Evolutionary conservation across 1,140 invertebrate species (phyloP).

Genomic region (Cepaea nemoralis): DNA sequence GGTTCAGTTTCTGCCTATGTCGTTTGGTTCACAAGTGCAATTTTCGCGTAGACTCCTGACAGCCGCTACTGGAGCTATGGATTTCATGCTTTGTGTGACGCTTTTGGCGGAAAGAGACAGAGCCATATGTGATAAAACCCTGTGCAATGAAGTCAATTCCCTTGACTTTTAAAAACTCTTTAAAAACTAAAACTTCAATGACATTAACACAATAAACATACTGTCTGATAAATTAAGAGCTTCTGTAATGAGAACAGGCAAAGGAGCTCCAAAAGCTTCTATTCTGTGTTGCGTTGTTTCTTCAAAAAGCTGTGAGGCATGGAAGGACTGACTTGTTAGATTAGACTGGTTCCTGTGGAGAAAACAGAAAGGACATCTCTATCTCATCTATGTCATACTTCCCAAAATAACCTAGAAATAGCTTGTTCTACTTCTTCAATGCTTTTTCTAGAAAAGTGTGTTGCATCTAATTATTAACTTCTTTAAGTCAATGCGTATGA

Average conservation of each 20-base stretch:
- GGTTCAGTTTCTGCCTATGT: too few relatives aligned
- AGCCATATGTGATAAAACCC: too few relatives aligned
- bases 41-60: too few relatives aligned
- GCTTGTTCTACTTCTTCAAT: neutral
- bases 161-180: slow-evolving; percentile 11
- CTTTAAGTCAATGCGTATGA: neutral
- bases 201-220: too few relatives aligned
- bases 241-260: slow-evolving; percentile 90
- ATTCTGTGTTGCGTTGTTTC: slow-evolving; percentile 66
- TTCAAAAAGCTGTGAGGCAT: slow-evolving; percentile 65
- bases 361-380: neutral
- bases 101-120: too few relatives aligned
- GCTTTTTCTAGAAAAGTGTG: neutral
- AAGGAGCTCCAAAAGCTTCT: slow-evolving; percentile 79
- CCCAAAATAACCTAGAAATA: neutral
- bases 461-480: neutral
- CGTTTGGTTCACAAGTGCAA: too few relatives aligned
- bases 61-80: too few relatives aligned
- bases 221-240: slow-evolving; percentile 85
- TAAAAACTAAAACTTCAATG: neutral
- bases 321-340: slow-evolving; percentile 55
- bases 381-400: neutral
- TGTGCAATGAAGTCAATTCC: too few relatives aligned
- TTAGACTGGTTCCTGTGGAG: slow-evolving; percentile 43
- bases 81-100: too few relatives aligned